phyloP scores from a whole-genome alignment of 2,113 vertebrate genomes.

The Papio anubis region DNA sequence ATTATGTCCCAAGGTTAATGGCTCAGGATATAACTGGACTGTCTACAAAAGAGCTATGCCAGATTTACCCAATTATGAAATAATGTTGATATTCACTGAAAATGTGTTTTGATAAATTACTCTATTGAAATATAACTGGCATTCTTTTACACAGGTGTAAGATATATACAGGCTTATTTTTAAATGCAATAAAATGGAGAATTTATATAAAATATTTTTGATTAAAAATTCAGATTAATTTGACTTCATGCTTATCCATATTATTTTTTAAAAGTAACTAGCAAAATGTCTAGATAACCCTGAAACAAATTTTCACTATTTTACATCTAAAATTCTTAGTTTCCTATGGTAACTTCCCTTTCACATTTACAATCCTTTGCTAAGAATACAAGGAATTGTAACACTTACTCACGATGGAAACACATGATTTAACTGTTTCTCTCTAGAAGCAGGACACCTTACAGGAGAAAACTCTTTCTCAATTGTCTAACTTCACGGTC shows the following conservation, averaged over 20 bases:
- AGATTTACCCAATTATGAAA: constrained; percentile 52
- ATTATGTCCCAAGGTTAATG: constrained; percentile 14
- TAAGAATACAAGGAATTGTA: not conserved
- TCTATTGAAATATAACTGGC: not conserved
- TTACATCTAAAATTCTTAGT: not conserved
- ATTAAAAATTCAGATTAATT: constrained; percentile 5
- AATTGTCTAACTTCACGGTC: not conserved
- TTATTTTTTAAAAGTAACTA: not conserved
- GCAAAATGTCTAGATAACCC: not conserved
- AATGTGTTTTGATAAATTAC: constrained; percentile 14
- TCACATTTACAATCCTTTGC: not conserved
- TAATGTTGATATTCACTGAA: not conserved
- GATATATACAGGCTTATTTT: not conserved
- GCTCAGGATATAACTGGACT: not conserved
- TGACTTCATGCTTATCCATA: not conserved
- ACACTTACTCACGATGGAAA: not conserved
- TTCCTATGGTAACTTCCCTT: not conserved
- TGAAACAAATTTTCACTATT: constrained; percentile 1
- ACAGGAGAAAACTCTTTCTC: not conserved
- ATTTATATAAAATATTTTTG: constrained; percentile 8
- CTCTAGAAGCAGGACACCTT: not conserved
- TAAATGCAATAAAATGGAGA: not conserved
- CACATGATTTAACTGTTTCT: not conserved
- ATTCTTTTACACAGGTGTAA: not conserved
- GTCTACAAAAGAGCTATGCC: not conserved